Evolutionary conservation across 2,113 vertebrate species (phyloP), one percentile per base, ranked within the genome.

Genomic region (Uria aalge): DNA sequence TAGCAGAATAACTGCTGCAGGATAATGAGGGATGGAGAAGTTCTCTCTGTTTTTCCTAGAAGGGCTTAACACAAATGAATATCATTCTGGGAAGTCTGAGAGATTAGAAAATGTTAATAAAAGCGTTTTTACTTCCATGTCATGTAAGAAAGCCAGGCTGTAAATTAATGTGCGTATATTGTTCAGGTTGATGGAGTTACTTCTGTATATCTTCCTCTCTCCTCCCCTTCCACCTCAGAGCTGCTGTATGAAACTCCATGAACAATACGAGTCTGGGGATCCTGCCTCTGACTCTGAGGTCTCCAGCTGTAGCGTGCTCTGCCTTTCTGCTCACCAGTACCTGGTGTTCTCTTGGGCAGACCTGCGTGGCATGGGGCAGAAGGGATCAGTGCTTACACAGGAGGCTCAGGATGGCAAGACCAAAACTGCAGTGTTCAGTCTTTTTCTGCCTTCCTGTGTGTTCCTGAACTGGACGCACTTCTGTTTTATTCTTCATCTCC

Each of bases 291-390:
- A 32, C 60, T 24, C 23, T 56, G 29, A 24, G 13, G 4, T 43
- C 43, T 78, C 48, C 48, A 77, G 66, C 48, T 81, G 56, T n/a
- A 62, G 43, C 52, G 32, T 56, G 32, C 48, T 57, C 41, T 85
- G 57, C 53, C 24, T 62, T 59, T 77, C 56, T 84, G 59, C 30
- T 34, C 36, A 15, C 16, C 22, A 5, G 15, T 40, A 52, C 47
- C 26, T 0, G 0, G 38, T 64, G 14, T 18, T 47, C 59, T 57
- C 55, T 62, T 6, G 2, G 52, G 67, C 50, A 60, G 24, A 55
- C 14, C n/a, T 15, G 3, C 2, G 29, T 24, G 29, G 40, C 24
- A 10, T 8, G 15, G 18, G 38, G 20, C 12, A 20, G 19, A 50
- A 41, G 50, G 56, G 27, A 34, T 18, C 1, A 1, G 11, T 12